A percentile compares a stretch with the other conserved stretches of the same genome.
These are phyloP conservation scores for Achroia grisella DNA, from an alignment of 1,140 invertebrate species.

Conservation along the genomic window DNA sequence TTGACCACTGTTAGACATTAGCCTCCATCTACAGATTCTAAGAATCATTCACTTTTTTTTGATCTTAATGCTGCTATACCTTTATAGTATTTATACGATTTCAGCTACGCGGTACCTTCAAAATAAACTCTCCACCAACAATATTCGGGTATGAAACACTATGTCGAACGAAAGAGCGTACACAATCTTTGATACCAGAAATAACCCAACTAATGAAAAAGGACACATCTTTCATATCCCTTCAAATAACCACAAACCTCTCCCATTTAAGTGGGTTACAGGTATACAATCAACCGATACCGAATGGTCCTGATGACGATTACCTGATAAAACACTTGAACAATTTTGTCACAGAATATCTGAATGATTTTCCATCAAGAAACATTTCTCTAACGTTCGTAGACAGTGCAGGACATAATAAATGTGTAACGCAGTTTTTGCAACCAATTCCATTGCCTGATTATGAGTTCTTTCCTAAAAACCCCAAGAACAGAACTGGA, in stretches of 20 bases:
- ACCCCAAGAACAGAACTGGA: constrained; percentile 33
- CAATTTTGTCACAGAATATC: constrained; percentile 41
- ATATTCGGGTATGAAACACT: constrained; percentile 51
- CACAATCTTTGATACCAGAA: constrained; percentile 32
- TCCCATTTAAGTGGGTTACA: constrained; percentile 44
- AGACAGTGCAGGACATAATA: constrained; percentile 46
- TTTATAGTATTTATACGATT: constrained; percentile 16
- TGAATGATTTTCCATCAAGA: constrained; percentile 51
- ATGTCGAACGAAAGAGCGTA: constrained; percentile 19
- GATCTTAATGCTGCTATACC: not conserved
- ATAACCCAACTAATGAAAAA: constrained; percentile 44
- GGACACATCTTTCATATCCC: constrained; percentile 37
- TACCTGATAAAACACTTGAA: constrained; percentile 51
- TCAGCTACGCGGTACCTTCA: constrained; percentile 49
- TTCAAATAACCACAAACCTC: constrained; percentile 43
- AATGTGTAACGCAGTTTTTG: constrained; percentile 51
- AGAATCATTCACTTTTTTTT: not conserved
- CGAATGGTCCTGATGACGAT: constrained; percentile 30
- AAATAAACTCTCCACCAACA: constrained; percentile 43
- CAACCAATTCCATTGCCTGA: constrained; percentile 44
- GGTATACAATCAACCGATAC: constrained; percentile 37
- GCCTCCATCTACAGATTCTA: not conserved
- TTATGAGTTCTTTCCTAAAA: constrained; percentile 36
- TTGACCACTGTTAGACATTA: not conserved
- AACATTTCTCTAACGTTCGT: constrained; percentile 51